Evolutionary conservation across 2,888 invertebrate species (phyloP).

Genomic region (Agrochola lychnidis): DNA sequence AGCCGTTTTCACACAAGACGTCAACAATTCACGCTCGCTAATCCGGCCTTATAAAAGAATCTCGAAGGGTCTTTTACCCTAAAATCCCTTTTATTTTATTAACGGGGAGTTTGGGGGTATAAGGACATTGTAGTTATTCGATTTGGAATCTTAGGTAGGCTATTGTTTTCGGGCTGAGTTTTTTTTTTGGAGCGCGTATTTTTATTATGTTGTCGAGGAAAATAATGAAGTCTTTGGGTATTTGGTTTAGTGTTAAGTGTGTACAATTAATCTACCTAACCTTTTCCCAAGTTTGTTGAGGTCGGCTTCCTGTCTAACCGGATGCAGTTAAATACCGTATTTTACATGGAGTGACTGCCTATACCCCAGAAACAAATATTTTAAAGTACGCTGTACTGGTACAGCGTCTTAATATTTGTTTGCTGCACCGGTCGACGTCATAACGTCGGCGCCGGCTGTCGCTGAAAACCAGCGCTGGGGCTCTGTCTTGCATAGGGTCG

Average conservation of each 20-base stretch:
- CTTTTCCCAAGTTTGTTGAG: no score
- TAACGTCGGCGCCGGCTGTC: no score
- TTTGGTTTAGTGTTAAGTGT: background rate
- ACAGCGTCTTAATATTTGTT: no score
- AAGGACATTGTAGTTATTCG: constrained; percentile 69
- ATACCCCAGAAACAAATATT: no score
- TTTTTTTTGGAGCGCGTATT: constrained; percentile 17
- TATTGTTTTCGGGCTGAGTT: constrained; percentile 26
- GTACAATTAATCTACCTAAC: background rate
- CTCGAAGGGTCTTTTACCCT: constrained; percentile 71
- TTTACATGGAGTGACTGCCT: no score
- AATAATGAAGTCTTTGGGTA: background rate
- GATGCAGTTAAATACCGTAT: no score
- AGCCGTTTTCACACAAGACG: constrained; percentile 70
- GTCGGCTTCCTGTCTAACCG: no score
- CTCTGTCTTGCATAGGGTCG: no score
- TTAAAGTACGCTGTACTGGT: no score
- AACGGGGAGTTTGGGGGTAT: constrained; percentile 68
- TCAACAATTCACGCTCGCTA: constrained; percentile 72
- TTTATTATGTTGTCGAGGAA: constrained; percentile 3
- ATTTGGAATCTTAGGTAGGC: constrained; percentile 64
- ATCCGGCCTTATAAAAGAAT: constrained; percentile 74
- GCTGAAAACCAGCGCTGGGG: no score
- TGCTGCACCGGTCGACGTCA: no score
- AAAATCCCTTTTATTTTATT: constrained; percentile 81